Base-by-base conservation (phyloP, 1,140 invertebrate genomes). In the Cyclina sinensis region DNA sequence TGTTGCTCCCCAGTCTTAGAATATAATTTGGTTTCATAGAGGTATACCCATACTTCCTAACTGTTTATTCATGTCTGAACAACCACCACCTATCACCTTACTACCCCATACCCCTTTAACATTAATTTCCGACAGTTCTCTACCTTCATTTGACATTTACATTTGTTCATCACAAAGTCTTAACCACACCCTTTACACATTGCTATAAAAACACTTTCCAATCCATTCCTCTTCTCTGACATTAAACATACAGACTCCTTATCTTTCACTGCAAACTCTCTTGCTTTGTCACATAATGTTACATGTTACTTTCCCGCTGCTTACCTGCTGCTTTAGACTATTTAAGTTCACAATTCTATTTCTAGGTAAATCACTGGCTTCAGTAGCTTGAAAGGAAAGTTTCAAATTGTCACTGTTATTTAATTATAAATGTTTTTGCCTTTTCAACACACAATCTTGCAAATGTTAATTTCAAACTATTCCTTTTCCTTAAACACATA, bases 61-160 rank as follows among this genome's bases (percentile, higher is more conserved):
- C n/a, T 35, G 27, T 37, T 86, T 46, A 48, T 76, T 76, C 16
- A 78, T 32, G 18, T n/a, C 4, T 11, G 30, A 39, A 21, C 30
- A 46, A 2, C 84, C 84, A 39, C 48, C 51, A 59, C 73, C 84
- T n/a, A 37, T 43, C 11, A 68, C 35, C 57, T 78, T 62, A 39
- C 48, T 81, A 39, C 86, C 86, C 76, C 80, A n/a, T 76, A 27
- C 57, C n/a, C 48, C 37, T 39, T 21, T 39, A 2, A 84, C 82
- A 74, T 84, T 74, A 21, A 82, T 82, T n/a, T 65, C 80, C 0
- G 37, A 30, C 18, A 82, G 9, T 24, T 39, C 30, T 35, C 30
- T 21, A 4, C n/a, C 46, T 70, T 9, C 1, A 12, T 51, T 37
- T 0, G 46, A 1, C 24, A 1, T 46, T 35, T 70, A 7, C 11